Evolutionary conservation across 2,888 invertebrate species (phyloP).

Genomic region (Acleris emargana): DNA sequence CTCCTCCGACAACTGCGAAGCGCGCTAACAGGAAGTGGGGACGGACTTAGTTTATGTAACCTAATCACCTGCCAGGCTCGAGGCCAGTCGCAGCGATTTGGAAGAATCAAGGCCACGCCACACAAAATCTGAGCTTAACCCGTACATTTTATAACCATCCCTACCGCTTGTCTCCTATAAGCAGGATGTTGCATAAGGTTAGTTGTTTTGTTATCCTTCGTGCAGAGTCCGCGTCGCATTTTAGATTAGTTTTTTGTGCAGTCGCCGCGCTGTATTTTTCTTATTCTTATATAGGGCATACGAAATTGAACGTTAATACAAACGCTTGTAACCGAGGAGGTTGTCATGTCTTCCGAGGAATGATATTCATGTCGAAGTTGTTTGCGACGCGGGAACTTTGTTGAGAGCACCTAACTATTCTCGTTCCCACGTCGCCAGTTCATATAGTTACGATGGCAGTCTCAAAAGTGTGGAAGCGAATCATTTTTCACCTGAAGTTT

Average conservation of each 20-base stretch:
- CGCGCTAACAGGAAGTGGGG: constrained; percentile 81
- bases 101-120: constrained; percentile 78
- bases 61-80: constrained; percentile 80
- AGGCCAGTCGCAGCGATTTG: constrained; percentile 68
- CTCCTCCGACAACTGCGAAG: constrained; percentile 77
- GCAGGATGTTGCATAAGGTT: constrained; percentile 83
- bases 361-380: constrained; percentile 50
- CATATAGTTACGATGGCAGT: constrained; percentile 47
- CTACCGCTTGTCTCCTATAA: constrained; percentile 68
- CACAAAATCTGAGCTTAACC: constrained; percentile 66
- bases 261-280: constrained; percentile 53
- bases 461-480: constrained; percentile 60
- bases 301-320: constrained; percentile 62
- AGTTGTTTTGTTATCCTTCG: constrained; percentile 78
- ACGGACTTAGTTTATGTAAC: constrained; percentile 81
- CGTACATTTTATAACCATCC: constrained; percentile 68
- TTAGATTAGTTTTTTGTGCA: constrained; percentile 78
- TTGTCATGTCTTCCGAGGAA: constrained; percentile 22
- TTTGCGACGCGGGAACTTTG: constrained; percentile 56
- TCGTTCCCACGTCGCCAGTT: constrained; percentile 59
- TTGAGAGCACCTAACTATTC: constrained; percentile 62
- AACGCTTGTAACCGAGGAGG: constrained; percentile 40
- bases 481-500: constrained; percentile 66
- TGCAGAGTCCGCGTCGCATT: constrained; percentile 72
- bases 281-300: constrained; percentile 50